phyloP scores from a whole-genome alignment of 2,888 invertebrate species.

The Watsonalla binaria region DNA sequence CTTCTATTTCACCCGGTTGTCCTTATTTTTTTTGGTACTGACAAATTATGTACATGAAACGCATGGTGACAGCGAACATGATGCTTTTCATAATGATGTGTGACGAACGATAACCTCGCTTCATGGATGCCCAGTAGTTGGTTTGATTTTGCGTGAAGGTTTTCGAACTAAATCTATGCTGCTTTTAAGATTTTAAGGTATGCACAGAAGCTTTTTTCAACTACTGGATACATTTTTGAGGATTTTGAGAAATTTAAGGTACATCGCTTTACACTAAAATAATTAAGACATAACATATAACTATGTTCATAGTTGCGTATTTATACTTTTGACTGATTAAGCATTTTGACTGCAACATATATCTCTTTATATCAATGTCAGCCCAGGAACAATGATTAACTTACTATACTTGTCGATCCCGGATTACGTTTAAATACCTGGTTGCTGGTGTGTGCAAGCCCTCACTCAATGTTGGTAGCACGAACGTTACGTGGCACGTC shows the following conservation, averaged over 20 bases:
- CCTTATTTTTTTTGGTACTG: conserved; percentile 31
- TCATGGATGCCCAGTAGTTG: conserved; percentile 69
- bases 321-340: too few relatives aligned
- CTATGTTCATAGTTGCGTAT: too few relatives aligned
- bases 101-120: conserved; percentile 67
- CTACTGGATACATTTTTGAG: conserved; percentile 32
- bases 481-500: background rate
- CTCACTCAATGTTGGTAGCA: conserved; percentile 29
- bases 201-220: conserved; percentile 51
- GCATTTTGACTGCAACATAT: too few relatives aligned
- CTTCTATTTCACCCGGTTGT: conserved; percentile 31
- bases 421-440: conserved; percentile 31
- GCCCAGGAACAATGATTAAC: conserved; percentile 6
- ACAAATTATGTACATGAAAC: conserved; percentile 46
- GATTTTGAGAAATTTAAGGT: conserved; percentile 20
- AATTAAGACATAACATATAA: background rate
- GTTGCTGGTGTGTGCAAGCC: conserved; percentile 57
- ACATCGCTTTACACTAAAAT: conserved; percentile 33
- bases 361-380: conserved; percentile 9
- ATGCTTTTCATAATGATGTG: conserved; percentile 44
- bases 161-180: conserved; percentile 62
- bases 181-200: conserved; percentile 56
- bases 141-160: conserved; percentile 69
- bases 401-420: conserved; percentile 25
- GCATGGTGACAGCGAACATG: conserved; percentile 38